These are phyloP conservation scores for Platynereis dumerilii DNA, from an alignment of 2,888 invertebrate genomes.

Conservation along the genomic window DNA sequence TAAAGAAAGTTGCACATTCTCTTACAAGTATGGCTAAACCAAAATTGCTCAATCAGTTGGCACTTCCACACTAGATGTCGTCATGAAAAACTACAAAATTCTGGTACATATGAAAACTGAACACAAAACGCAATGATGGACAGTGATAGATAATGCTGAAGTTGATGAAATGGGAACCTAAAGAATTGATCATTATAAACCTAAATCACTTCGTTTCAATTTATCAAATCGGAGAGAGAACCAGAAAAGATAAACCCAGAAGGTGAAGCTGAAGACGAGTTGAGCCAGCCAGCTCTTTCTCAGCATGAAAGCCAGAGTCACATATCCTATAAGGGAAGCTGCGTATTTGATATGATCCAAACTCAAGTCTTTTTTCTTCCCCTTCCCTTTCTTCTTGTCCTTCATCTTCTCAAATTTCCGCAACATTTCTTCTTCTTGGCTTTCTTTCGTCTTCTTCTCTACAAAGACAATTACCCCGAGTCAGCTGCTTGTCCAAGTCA, in stretches of 20 bases:
- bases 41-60: no score
- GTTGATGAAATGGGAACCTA: no score
- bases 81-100: no score
- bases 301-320: constrained; percentile 15
- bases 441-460: constrained; percentile 3
- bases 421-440: not conserved
- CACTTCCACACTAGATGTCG: no score
- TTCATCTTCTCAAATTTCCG: not conserved
- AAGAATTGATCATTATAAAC: not conserved
- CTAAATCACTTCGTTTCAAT: not conserved
- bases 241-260: constrained; percentile 30
- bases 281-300: constrained; percentile 23
- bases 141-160: no score
- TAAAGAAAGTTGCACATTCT: no score
- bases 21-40: no score
- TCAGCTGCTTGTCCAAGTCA: no score
- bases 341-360: constrained; percentile 23
- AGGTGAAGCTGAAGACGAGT: constrained; percentile 21
- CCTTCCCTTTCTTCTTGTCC: constrained; percentile 5
- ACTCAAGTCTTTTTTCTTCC: constrained; percentile 14
- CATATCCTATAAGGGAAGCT: constrained; percentile 20
- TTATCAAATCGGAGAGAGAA: constrained; percentile 17
- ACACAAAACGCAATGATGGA: no score
- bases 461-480: not conserved
- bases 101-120: no score